Evolutionary conservation across 2,888 invertebrate species (phyloP).

Genomic region (Eretmocerus hayati): DNA sequence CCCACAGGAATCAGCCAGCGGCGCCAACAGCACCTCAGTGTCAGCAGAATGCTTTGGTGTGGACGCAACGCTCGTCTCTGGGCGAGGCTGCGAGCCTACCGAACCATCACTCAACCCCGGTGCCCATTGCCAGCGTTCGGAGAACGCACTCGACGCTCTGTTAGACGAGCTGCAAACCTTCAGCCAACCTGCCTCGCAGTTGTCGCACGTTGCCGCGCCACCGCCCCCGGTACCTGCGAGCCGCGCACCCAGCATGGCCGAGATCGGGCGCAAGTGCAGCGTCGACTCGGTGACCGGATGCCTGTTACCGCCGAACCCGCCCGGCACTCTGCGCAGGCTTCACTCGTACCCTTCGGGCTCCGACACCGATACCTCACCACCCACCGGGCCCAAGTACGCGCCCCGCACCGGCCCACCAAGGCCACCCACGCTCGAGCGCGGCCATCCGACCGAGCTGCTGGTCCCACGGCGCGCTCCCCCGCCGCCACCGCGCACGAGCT

Average conservation of each 20-base stretch:
- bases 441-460: conserved; percentile 68
- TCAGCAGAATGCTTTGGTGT: conserved; percentile 54
- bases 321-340: conserved; percentile 62
- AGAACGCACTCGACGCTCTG: conserved; percentile 96
- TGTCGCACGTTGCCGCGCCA: conserved; percentile 33
- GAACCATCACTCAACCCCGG: conserved; percentile 50
- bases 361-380: conserved; percentile 72
- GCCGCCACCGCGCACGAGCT: conserved; percentile 87
- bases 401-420: conserved; percentile 57
- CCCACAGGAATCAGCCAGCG: too few species aligned
- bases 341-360: conserved; percentile 83
- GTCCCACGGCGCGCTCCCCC: conserved; percentile 75
- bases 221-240: conserved; percentile 34
- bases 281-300: conserved; percentile 49
- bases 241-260: conserved; percentile 48
- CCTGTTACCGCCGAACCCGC: conserved; percentile 30
- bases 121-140: conserved; percentile 64
- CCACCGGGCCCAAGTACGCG: conserved; percentile 56
- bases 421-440: conserved; percentile 77
- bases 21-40: too few species aligned
- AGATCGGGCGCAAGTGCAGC: conserved; percentile 52
- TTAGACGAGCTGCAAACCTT: conserved; percentile 89
- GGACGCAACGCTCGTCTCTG: conserved; percentile 55
- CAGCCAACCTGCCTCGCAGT: conserved; percentile 59
- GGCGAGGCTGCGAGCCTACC: conserved; percentile 56